Evolutionary conservation across 2,888 invertebrate genomes (phyloP), one percentile per base, ranked within the genome.

Genomic region (Acronicta aceris): DNA sequence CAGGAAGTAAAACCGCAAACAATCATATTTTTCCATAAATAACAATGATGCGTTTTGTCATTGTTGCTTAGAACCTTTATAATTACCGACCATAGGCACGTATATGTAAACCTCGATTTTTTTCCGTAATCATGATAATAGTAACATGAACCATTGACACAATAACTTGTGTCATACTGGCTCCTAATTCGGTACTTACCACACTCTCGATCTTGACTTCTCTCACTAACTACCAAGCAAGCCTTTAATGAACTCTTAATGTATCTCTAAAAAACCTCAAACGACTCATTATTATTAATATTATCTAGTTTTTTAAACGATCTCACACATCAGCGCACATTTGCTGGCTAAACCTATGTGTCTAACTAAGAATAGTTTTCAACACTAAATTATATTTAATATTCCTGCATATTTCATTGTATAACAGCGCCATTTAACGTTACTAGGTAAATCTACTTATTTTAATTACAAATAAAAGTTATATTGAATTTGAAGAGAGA

Each of bases 1-100:
- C 89, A 89, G 93, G 93, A 93, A 92, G 85, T 86, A 81, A 86
- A 92, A 90, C 93, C 93, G 87, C 93, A 91, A 90, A 85, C 70
- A 71, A 76, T 38, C 38, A 38, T 68, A 76, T 84, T 87, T 87
- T 85, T 81, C 82, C 81, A 85, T 81, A 65, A 63, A 76, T 57
- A 72, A 71, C 74, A 21, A 21, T 21, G 73, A 75, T 78, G 67
- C 58, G 54, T 62, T 64, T 56, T 48, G 43, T 53, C 42, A 49
- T 55, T 75, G 61, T 36, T 33, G 68, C 50, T 42, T 45, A 54
- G n/a, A n/a, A n/a, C n/a, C n/a, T n/a, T n/a, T n/a, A n/a, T n/a
- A n/a, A n/a, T n/a, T n/a, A n/a, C n/a, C n/a, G n/a, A n/a, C n/a
- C n/a, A n/a, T n/a, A n/a, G n/a, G n/a, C n/a, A n/a, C n/a, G n/a